A percentile compares a stretch with the other conserved stretches of the same genome.
phyloP scores from a whole-genome alignment of 2,888 invertebrate genomes.

The Graphium colonna region DNA sequence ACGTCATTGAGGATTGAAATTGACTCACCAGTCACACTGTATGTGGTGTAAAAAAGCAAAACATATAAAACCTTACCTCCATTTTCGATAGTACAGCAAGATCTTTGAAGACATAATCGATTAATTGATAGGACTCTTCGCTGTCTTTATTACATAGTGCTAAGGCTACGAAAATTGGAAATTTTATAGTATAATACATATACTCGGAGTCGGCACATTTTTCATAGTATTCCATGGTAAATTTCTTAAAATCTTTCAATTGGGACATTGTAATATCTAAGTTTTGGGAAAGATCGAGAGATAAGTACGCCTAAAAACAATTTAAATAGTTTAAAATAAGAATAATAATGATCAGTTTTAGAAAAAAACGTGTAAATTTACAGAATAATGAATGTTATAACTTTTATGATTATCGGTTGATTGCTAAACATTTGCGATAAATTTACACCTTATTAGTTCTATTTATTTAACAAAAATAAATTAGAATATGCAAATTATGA shows the following conservation, averaged over 20 bases:
- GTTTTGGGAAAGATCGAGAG: neutral
- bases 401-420: no score
- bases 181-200: slow-evolving; percentile 2
- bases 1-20: no score
- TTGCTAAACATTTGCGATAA: no score
- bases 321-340: no score
- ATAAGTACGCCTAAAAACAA: neutral
- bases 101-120: slow-evolving; percentile 1
- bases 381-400: no score
- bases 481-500: no score
- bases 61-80: slow-evolving; percentile 14
- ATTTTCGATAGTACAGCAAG: slow-evolving; percentile 10
- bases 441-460: no score
- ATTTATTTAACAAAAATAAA: no score
- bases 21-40: no score
- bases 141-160: slow-evolving; percentile 6
- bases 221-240: slow-evolving; percentile 6
- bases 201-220: neutral
- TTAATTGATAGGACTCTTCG: neutral
- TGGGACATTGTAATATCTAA: slow-evolving; percentile 3
- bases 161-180: slow-evolving; percentile 10
- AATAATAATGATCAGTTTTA: no score
- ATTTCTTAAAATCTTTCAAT: neutral
- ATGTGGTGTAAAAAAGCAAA: no score
- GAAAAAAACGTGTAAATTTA: no score